Evolutionary conservation across 2,113 vertebrate genomes (phyloP).

Genomic region (Gallinago media): DNA sequence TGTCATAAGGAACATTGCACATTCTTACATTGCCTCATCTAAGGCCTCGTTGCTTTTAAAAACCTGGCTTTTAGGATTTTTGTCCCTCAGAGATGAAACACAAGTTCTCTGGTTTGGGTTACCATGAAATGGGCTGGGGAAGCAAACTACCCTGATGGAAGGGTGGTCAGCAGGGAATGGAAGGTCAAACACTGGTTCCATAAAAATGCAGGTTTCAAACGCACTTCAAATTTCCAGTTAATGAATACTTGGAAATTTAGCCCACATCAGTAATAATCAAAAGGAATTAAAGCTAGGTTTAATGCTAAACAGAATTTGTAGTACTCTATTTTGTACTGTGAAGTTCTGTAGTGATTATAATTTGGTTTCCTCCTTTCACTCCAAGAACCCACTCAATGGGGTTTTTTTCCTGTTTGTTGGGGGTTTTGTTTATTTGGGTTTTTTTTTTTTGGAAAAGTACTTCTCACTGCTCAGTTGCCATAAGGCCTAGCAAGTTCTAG

Average conservation of each 20-base stretch:
- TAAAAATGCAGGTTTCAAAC: background rate
- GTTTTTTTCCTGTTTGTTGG: background rate
- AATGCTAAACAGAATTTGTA: background rate
- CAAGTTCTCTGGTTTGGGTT: background rate
- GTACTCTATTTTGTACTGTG: background rate
- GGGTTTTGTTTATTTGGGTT: background rate
- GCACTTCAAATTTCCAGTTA: background rate
- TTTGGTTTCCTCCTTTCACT: background rate
- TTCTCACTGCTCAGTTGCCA: background rate
- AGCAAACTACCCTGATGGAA: background rate
- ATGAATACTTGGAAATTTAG: background rate
- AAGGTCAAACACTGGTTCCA: background rate
- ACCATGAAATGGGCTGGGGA: background rate
- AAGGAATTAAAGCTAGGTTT: background rate
- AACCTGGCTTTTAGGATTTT: background rate
- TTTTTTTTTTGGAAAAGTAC: background rate
- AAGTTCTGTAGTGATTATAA: background rate
- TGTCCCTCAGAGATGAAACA: background rate
- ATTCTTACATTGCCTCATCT: background rate
- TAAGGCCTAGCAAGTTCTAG: background rate
- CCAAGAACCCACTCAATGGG: background rate
- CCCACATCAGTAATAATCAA: background rate
- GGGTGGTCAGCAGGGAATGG: background rate
- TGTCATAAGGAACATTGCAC: background rate
- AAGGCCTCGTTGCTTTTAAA: background rate